Percentiles rank a stretch among this genome's conserved stretches.
phyloP scores from a whole-genome alignment of 23 tunicate species.

The Styela plicata region DNA sequence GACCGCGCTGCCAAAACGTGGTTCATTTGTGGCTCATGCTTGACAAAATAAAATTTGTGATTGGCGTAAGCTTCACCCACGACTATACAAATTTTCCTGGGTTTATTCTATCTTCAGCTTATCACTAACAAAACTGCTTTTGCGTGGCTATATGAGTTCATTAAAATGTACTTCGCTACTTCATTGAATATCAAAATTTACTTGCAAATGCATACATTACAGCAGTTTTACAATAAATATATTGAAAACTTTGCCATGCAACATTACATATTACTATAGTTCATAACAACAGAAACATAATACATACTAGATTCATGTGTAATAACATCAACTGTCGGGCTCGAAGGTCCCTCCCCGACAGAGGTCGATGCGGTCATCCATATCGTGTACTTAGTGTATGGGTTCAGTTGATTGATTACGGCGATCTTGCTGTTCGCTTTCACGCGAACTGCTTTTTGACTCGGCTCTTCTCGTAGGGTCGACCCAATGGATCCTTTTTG shows the following conservation, averaged over 20 bases:
- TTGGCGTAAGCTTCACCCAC: not conserved
- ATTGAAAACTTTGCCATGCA: not conserved
- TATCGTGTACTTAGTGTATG: slow-evolving; percentile 59
- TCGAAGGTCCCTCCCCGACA: slow-evolving; percentile 90
- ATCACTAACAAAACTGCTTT: no score
- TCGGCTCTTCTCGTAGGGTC: slow-evolving; percentile 9
- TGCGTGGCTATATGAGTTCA: no score
- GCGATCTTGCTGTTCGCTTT: slow-evolving; percentile 12
- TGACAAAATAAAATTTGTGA: no score
- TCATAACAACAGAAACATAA: not conserved
- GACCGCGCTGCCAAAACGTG: no score
- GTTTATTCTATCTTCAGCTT: no score
- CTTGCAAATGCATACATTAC: slow-evolving; percentile 5
- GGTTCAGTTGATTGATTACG: slow-evolving; percentile 28
- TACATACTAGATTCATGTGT: slow-evolving; percentile 58
- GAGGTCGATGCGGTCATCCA: slow-evolving; percentile 62
- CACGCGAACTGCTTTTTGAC: slow-evolving; percentile 7
- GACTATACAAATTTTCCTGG: no score
- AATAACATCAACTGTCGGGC: slow-evolving; percentile 34
- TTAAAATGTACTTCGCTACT: no score
- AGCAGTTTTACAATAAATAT: not conserved
- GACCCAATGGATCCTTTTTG: not conserved
- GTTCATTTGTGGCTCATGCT: no score
- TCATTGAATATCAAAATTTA: no score
- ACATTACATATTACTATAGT: not conserved